Base-by-base conservation (phyloP, 2,113 vertebrate genomes). In the Clinocottus analis region DNA sequence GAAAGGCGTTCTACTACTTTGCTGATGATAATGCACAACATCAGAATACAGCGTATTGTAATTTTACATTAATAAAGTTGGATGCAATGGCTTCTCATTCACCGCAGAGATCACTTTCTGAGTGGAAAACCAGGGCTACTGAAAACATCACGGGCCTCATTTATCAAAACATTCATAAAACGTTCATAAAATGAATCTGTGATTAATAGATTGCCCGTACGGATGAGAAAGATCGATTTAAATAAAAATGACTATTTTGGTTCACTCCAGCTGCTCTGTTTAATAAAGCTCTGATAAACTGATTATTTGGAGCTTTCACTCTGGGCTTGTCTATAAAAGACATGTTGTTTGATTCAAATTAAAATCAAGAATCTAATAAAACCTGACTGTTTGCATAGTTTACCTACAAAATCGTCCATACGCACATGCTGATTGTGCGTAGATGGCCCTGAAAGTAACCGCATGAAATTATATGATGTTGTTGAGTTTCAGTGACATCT, bases 21-120 rank as follows among this genome's bases (percentile, higher is more conserved):
- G 43, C 69, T 71, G 47, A 62, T 80, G 31, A 69, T 68, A 41
- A 69, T 8, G 33, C 45, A 47, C 21, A 80, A 63, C 17, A 56
- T 2, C 5, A 58, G 49, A 75, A 35, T 45, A 39, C 59, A 14
- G 14, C 11, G 58, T 71, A 25, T 27, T 29, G 17, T 55, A 13
- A 43, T 75, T n/a, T 41, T 33, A 21, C 29, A 72, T 58, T 23
- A 58, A 17, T 47, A 43, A 56, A 17, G 19, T 7, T 21, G 21
- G 67, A n/a, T 11, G 56, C 37, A n/a, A 61, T 41, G 39, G 23
- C 63, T 77, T 62, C 31, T 64, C 37, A 47, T 53, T 43, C 43
- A 43, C 58, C 17, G 11, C 27, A 80, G 71, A 60, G 43, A 85
- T 66, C 35, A 75, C 69, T 39, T 17, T 5, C 21, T 61, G 51